A percentile compares a stretch with the other conserved stretches of the same genome.
Conservation (phyloP, 2,113 vertebrate species). For the Trematomus loennbergii region DNA sequence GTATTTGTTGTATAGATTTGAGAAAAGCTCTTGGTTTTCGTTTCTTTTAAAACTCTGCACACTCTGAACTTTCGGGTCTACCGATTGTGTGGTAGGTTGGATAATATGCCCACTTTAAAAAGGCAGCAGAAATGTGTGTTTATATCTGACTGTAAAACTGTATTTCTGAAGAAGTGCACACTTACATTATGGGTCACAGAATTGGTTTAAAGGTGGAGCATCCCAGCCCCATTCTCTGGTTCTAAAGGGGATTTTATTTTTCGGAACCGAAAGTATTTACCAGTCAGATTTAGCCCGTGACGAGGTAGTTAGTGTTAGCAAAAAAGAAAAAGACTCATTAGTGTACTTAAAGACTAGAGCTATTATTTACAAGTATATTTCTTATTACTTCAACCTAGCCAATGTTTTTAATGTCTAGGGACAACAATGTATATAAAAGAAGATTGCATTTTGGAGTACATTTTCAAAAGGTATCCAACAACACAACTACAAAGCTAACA, state of each 20-base stretch:
- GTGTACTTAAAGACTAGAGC: background rate
- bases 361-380: background rate
- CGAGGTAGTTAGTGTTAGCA: background rate
- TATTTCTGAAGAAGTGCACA: background rate
- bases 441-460: background rate
- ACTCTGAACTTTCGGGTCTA: constrained; percentile 48
- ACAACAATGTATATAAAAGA: background rate
- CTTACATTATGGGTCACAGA: background rate
- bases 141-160: constrained; percentile 17
- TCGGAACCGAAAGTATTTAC: background rate
- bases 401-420: background rate
- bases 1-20: constrained; percentile 35
- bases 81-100: constrained; percentile 41
- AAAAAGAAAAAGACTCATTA: background rate
- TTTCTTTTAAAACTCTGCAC: constrained; percentile 32
- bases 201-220: background rate
- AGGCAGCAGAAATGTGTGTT: constrained; percentile 20
- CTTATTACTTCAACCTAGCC: background rate
- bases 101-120: constrained; percentile 33
- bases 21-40: constrained; percentile 30
- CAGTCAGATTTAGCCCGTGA: background rate
- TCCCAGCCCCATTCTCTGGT: background rate
- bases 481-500: background rate
- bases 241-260: background rate
- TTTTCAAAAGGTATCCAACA: background rate